These are phyloP conservation scores for Pagrus major DNA, from an alignment of 2,113 vertebrate genomes.

Conservation along the genomic window DNA sequence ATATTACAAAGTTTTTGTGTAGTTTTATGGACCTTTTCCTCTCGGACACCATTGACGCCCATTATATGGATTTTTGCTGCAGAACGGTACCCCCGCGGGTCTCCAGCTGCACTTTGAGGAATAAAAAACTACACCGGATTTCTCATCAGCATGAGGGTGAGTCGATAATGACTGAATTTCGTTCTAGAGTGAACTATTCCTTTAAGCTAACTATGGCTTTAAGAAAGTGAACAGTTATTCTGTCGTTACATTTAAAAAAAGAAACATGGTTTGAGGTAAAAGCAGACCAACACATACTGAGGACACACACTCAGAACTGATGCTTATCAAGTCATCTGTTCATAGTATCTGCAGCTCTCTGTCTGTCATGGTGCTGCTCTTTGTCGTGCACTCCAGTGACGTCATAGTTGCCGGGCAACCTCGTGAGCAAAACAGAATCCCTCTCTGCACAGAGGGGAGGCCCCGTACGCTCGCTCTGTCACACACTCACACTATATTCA, in stretches of 20 bases:
- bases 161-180: too few species aligned
- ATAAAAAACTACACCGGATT: too few species aligned
- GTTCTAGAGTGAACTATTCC: too few species aligned
- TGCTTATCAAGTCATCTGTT: constrained; percentile 33
- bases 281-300: not conserved
- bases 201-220: not conserved
- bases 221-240: not conserved
- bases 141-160: too few species aligned
- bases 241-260: not conserved
- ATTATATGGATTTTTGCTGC: too few species aligned
- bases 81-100: too few species aligned
- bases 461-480: constrained; percentile 49
- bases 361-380: constrained; percentile 51
- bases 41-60: too few species aligned
- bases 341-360: constrained; percentile 11
- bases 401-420: constrained; percentile 84
- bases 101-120: too few species aligned
- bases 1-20: too few species aligned
- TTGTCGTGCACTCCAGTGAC: constrained; percentile 71
- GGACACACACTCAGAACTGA: constrained; percentile 1
- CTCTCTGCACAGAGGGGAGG: constrained; percentile 77
- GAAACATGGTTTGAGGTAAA: not conserved
- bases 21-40: too few species aligned
- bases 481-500: constrained; percentile 1
- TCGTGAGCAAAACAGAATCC: constrained; percentile 84